Percentiles rank a stretch among this genome's conserved stretches.
phyloP scores from a whole-genome alignment of 2,113 vertebrate genomes.

The Formicarius rufipectus region DNA sequence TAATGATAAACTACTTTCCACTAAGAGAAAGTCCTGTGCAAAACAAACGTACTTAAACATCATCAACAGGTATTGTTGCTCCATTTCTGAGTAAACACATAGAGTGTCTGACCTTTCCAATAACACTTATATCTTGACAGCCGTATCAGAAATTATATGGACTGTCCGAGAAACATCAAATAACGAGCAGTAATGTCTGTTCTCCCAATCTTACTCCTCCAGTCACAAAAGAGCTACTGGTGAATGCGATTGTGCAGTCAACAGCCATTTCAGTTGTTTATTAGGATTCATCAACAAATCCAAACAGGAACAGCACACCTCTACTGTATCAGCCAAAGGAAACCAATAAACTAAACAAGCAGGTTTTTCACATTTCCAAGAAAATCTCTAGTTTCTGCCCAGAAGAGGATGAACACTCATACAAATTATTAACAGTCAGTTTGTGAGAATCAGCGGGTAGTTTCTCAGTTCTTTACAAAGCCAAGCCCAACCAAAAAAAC shows the following conservation, averaged over 20 bases:
- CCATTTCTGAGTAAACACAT: neutral
- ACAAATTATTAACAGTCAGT: neutral
- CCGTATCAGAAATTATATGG: accelerated
- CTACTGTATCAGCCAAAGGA: neutral
- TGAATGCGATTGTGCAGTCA: accelerated
- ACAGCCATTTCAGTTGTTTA: neutral
- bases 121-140: neutral
- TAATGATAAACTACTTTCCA: neutral
- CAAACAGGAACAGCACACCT: neutral
- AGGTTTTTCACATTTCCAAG: neutral
- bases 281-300: neutral
- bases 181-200: neutral
- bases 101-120: neutral
- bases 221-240: neutral
- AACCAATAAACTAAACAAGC: neutral
- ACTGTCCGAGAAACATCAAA: accelerated
- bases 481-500: neutral
- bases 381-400: neutral
- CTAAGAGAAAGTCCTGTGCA: neutral
- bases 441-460: neutral
- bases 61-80: neutral
- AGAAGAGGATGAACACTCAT: neutral
- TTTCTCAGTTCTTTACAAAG: neutral
- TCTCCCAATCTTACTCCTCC: neutral
- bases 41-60: neutral